phyloP scores from a whole-genome alignment of 2,797 vertebrate genomes.

The Streptopelia turtur region DNA sequence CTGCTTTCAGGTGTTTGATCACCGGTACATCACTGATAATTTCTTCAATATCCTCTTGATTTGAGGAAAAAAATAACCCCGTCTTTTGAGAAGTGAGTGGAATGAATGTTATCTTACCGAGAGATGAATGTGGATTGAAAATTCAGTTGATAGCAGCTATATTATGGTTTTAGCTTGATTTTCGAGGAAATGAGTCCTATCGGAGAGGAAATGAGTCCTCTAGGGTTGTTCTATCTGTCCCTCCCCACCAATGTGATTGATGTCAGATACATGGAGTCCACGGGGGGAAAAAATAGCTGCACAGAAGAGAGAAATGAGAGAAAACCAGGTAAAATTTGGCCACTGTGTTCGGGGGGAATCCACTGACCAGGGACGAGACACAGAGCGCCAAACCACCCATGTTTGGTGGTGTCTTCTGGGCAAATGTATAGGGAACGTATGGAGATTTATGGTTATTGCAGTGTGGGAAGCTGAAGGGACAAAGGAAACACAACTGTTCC shows the following conservation, averaged over 20 bases:
- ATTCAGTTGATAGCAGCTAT: slow-evolving; percentile 16
- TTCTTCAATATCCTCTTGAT: slow-evolving; percentile 63
- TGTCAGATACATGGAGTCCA: rapidly evolving
- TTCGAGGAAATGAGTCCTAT: slow-evolving; percentile 48
- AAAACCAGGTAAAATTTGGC: background rate
- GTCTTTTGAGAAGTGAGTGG: background rate
- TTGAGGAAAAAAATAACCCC: slow-evolving; percentile 19
- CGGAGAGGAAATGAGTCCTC: slow-evolving; percentile 54
- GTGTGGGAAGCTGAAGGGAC: background rate
- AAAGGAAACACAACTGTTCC: background rate
- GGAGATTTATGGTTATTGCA: background rate
- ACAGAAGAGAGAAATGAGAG: background rate
- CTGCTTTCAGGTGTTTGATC: slow-evolving; percentile 9
- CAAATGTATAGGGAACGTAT: rapidly evolving
- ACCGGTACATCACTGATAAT: background rate
- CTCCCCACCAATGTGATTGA: background rate
- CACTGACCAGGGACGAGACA: background rate
- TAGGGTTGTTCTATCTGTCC: background rate
- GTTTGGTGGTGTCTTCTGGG: background rate
- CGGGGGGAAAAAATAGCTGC: background rate
- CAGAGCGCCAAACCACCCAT: background rate
- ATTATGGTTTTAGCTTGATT: slow-evolving; percentile 40
- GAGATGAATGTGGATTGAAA: slow-evolving; percentile 36
- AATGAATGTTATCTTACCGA: background rate
- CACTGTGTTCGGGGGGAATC: background rate